These are phyloP conservation scores for Plutomurus gul DNA, from an alignment of 1,140 invertebrate genomes.

Conservation along the genomic window DNA sequence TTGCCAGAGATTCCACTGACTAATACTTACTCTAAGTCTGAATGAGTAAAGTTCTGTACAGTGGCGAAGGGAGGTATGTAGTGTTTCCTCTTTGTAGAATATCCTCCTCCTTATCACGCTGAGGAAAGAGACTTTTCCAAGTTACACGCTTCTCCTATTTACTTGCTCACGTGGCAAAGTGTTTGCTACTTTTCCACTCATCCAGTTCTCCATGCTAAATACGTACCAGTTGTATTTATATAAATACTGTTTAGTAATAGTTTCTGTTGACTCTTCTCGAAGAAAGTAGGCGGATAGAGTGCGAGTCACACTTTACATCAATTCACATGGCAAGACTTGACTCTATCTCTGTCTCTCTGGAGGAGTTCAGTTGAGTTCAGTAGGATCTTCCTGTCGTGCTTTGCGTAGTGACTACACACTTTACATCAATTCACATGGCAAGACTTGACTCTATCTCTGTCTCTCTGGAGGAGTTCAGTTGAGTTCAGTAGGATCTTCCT, in stretches of 20 bases:
- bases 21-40: too few relatives aligned
- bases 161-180: neutral
- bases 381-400: conserved; percentile 7
- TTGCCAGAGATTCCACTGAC: too few relatives aligned
- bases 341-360: too few relatives aligned
- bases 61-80: neutral
- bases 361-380: neutral
- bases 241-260: neutral
- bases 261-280: conserved; percentile 9
- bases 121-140: neutral
- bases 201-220: neutral
- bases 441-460: too few relatives aligned
- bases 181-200: conserved; percentile 4
- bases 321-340: conserved; percentile 5
- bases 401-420: too few relatives aligned
- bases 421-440: neutral
- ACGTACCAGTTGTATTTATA: neutral
- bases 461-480: neutral
- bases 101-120: conserved; percentile 1
- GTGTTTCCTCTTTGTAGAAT: conserved; percentile 1
- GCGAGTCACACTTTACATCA: neutral
- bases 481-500: conserved; percentile 8
- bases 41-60: too few relatives aligned
- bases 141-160: neutral
- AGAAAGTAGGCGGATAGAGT: neutral